These are phyloP conservation scores for Parnassius mnemosyne DNA, from an alignment of 2,888 invertebrate genomes.

Conservation along the genomic window DNA sequence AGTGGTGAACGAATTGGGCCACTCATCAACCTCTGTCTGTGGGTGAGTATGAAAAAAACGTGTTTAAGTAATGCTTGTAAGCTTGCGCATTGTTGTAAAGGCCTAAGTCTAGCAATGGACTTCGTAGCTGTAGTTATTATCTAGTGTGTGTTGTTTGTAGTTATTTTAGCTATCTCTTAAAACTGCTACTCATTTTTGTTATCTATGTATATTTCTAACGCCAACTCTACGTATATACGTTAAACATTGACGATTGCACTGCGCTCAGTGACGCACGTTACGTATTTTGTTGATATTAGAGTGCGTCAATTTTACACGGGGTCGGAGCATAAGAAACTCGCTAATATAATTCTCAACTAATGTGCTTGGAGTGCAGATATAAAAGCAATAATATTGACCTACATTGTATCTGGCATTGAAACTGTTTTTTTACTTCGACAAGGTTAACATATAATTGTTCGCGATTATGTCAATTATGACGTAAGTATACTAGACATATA, in stretches of 20 bases:
- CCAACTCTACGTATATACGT: constrained; percentile 4
- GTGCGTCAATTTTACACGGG: constrained; percentile 15
- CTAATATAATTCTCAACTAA: constrained; percentile 1
- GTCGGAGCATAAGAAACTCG: constrained; percentile 5
- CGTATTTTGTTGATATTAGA: constrained; percentile 13
- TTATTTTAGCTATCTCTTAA: not conserved
- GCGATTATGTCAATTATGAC: not conserved
- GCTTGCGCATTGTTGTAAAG: too few relatives aligned
- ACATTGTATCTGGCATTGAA: constrained; percentile 9
- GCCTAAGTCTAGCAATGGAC: too few relatives aligned
- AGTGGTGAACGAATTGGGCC: too few relatives aligned
- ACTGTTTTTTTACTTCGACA: not conserved
- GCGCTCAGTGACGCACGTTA: constrained; percentile 10
- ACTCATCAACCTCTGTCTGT: too few relatives aligned
- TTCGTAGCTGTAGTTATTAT: too few relatives aligned
- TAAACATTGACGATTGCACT: not conserved
- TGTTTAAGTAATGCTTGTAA: too few relatives aligned
- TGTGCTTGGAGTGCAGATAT: constrained; percentile 4
- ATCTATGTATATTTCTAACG: constrained; percentile 18
- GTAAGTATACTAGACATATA: not conserved
- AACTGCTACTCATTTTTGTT: constrained; percentile 5
- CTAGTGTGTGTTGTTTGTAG: too few relatives aligned
- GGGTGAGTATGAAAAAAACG: too few relatives aligned
- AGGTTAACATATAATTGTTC: not conserved
- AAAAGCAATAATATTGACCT: constrained; percentile 9